Conservation (phyloP, 2,113 vertebrate genomes). For the Odobenus rosmarus region DNA sequence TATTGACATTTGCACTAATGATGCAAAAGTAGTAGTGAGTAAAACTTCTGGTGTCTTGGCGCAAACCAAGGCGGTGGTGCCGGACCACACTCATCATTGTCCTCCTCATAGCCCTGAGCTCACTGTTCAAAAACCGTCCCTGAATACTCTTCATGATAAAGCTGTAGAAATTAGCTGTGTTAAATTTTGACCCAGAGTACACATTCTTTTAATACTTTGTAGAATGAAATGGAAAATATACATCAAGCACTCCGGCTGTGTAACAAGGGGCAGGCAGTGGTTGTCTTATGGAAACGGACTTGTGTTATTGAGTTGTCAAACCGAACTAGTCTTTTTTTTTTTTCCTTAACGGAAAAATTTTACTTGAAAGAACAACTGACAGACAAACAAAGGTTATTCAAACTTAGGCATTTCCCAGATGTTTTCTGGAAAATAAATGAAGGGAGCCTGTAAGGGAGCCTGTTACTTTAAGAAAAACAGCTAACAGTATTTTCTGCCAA, state of each 20-base stretch:
- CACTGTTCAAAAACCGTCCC: background rate
- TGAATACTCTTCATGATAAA: background rate
- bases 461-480: background rate
- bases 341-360: background rate
- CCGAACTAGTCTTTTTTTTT: background rate
- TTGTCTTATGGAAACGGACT: background rate
- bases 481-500: background rate
- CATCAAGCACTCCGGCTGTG: too few relatives aligned
- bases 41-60: background rate
- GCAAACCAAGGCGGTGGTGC: background rate
- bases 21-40: background rate
- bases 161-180: background rate
- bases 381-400: background rate
- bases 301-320: background rate
- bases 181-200: background rate
- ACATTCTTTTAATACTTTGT: background rate
- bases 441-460: fast-evolving
- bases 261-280: fast-evolving
- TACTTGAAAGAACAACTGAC: background rate
- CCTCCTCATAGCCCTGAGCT: background rate
- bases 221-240: background rate
- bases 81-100: fast-evolving
- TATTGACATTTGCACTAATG: background rate
- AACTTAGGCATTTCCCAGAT: background rate
- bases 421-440: background rate